Conservation (phyloP, 2,797 vertebrate genomes). For the Channallabes apus region DNA sequence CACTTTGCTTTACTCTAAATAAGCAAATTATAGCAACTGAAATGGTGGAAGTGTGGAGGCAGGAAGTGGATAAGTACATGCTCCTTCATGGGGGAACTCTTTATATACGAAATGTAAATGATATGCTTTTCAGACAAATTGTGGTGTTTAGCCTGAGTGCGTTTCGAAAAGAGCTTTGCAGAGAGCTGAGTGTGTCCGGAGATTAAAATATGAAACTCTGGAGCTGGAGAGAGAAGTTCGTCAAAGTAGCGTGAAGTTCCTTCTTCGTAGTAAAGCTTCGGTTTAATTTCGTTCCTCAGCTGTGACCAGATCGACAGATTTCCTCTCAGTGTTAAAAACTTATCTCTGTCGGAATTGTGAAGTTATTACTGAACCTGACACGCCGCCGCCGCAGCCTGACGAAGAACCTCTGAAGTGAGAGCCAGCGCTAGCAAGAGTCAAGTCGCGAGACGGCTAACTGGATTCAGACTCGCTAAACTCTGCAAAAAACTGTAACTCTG, state of each 20-base stretch:
- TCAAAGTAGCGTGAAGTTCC: not conserved
- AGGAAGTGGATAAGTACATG: not conserved
- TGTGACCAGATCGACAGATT: not conserved
- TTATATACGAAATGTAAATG: slow-evolving; percentile 4
- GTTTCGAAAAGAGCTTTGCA: not conserved
- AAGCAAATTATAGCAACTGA: not conserved
- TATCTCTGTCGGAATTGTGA: not conserved
- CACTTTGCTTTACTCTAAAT: not conserved
- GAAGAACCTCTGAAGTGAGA: not conserved
- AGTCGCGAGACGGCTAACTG: not conserved
- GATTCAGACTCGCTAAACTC: not conserved
- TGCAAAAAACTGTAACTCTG: not conserved
- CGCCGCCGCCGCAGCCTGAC: no score
- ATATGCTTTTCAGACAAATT: not conserved
- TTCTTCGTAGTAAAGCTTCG: not conserved
- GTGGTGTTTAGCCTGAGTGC: not conserved
- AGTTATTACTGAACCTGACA: not conserved
- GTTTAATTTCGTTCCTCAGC: not conserved
- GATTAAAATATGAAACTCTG: not conserved
- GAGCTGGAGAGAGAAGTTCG: not conserved
- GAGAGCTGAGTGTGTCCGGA: not conserved
- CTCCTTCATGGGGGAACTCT: not conserved
- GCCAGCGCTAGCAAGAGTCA: not conserved
- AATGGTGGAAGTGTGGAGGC: not conserved
- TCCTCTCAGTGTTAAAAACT: not conserved